These are phyloP conservation scores for Hipposideros armiger DNA, from an alignment of 2,113 vertebrate species.

Conservation along the genomic window DNA sequence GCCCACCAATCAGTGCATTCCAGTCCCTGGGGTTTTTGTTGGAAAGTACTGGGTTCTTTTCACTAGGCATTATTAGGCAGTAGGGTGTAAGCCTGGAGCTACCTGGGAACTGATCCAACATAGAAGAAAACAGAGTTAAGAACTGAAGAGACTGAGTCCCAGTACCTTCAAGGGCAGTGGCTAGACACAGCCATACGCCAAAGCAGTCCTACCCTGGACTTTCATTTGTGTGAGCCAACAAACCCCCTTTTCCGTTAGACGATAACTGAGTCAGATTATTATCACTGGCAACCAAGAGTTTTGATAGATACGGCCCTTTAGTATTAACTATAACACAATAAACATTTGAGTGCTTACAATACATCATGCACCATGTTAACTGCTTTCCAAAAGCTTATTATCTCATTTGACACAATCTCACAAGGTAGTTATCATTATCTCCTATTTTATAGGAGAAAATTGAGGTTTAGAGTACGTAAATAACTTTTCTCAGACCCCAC, in stretches of 20 bases:
- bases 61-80: neutral
- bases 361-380: accelerated
- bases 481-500: neutral
- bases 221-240: neutral
- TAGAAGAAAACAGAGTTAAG: neutral
- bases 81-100: neutral
- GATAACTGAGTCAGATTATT: neutral
- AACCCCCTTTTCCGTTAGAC: neutral
- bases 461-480: neutral
- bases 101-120: neutral
- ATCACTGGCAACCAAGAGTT: neutral
- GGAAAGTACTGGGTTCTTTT: neutral
- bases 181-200: neutral
- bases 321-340: neutral
- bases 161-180: neutral
- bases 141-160: neutral
- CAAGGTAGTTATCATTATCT: neutral
- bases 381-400: neutral
- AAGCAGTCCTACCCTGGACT: neutral
- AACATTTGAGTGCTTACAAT: neutral
- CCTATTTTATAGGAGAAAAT: neutral
- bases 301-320: neutral
- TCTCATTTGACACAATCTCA: neutral
- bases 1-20: neutral
- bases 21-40: neutral